phyloP scores from a whole-genome alignment of 2,888 invertebrate genomes.

The Mythimna ferrago region DNA sequence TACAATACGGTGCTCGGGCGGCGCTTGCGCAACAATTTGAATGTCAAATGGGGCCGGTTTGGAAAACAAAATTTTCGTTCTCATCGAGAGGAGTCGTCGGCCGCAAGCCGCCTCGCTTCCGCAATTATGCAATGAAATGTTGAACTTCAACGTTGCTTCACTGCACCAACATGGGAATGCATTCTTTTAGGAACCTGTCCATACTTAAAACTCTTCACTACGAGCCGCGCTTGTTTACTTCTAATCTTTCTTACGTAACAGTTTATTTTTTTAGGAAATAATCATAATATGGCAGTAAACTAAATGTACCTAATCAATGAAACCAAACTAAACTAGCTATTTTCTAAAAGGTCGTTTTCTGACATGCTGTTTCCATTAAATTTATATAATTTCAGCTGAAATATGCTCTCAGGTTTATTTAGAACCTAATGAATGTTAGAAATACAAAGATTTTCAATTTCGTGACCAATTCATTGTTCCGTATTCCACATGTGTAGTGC shows the following conservation, averaged over 20 bases:
- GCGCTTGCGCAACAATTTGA: slow-evolving; percentile 82
- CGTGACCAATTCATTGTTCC: slow-evolving; percentile 71
- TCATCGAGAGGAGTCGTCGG: slow-evolving; percentile 75
- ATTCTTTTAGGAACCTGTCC: slow-evolving; percentile 44
- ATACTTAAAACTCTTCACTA: slow-evolving; percentile 41
- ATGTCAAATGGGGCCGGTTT: slow-evolving; percentile 82
- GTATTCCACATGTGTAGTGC: slow-evolving; percentile 74
- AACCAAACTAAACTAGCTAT: not conserved
- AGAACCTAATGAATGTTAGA: slow-evolving; percentile 18
- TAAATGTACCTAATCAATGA: not conserved
- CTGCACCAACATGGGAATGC: slow-evolving; percentile 65
- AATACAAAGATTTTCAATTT: slow-evolving; percentile 59
- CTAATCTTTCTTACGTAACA: not conserved
- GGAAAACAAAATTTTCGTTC: slow-evolving; percentile 80
- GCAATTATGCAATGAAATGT: slow-evolving; percentile 83
- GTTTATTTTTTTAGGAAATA: not conserved
- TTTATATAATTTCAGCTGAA: not conserved
- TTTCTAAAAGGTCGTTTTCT: not conserved
- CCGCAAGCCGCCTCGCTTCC: slow-evolving; percentile 75
- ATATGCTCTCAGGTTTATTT: slow-evolving; percentile 21
- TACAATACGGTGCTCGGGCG: slow-evolving; percentile 70
- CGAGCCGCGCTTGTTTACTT: slow-evolving; percentile 17
- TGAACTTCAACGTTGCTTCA: slow-evolving; percentile 78
- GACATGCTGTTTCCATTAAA: not conserved
- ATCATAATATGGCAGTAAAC: not conserved